A percentile compares a stretch with the other conserved stretches of the same genome.
Evolutionary conservation across 1,140 invertebrate species (phyloP).

Genomic region (Marisa cornuarietis): DNA sequence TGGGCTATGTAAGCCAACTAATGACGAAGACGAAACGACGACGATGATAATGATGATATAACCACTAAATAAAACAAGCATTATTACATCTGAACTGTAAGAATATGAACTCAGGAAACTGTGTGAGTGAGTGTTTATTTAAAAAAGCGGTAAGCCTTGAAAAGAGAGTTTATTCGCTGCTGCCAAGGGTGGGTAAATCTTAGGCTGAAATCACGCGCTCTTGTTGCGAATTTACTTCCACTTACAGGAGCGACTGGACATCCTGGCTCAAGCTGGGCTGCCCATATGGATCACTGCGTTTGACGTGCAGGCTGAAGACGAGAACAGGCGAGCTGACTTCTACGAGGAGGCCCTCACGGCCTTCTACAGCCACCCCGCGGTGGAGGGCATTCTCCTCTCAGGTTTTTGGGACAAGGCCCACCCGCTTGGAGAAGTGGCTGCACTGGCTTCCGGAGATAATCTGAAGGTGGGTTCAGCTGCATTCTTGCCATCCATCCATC

Average conservation of each 20-base stretch:
- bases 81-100: no score
- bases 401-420: constrained; percentile 46
- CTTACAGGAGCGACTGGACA: constrained; percentile 38
- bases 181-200: no score
- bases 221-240: background rate
- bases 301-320: constrained; percentile 18
- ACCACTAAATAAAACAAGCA: no score
- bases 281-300: constrained; percentile 49
- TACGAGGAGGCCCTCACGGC: constrained; percentile 36
- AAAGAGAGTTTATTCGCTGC: no score
- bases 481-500: no score
- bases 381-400: constrained; percentile 54
- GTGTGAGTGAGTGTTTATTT: no score
- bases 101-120: no score
- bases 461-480: background rate
- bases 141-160: no score
- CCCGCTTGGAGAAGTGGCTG: background rate
- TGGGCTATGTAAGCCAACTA: no score
- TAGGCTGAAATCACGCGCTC: no score
- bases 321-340: constrained; percentile 23
- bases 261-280: constrained; percentile 41
- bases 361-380: constrained; percentile 47
- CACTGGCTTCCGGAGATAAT: background rate
- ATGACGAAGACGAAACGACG: no score
- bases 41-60: no score